Evolutionary conservation across 2,113 vertebrate species (phyloP), one percentile per base, ranked within the genome.

Genomic region (Bos indicus): DNA sequence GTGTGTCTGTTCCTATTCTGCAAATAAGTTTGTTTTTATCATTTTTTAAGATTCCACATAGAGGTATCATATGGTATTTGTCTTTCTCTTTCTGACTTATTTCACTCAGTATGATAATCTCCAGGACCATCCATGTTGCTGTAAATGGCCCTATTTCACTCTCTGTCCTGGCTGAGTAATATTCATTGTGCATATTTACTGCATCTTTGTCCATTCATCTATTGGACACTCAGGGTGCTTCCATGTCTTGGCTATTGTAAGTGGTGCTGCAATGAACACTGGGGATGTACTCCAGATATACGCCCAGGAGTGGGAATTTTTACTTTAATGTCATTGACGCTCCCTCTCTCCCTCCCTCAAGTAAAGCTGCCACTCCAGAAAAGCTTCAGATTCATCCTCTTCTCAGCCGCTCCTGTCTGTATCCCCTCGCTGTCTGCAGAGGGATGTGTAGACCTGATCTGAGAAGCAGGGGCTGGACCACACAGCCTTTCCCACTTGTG

Each of bases 121-220:
- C 71, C 23, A 4, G 71, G 71, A 26, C 40, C 40, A 46, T 4
- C 40, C 74, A 26, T 15, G 25, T 9, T 78, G 25, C 74, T 78
- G 74, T 40, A 46, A 0, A 4, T 5, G 43, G 26, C 77, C 43
- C 26, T 17, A 3, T 30, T 10, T 17, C 77, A 10, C 14, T 9
- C 43, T 78, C 5, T 17, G 25, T 10, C 48, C 43, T 78, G 77
- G 43, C 26, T 3, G 14, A 46, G 74, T 48, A 10, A 10, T 48
- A 30, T 2, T 17, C 7, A 10, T 2, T 0, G 4, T 5, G 7
- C 25, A 0, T 17, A 30, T 17, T 15, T 5, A 10, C 74, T 26
- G 3, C 74, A 5, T 30, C 74, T 28, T 46, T 17, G 43, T 17
- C 74, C 14, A 2, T 30, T 78, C 26, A 30, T 30, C 43, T 78